These are phyloP conservation scores for Heliconius sara DNA, from an alignment of 2,888 invertebrate genomes.

Conservation along the genomic window DNA sequence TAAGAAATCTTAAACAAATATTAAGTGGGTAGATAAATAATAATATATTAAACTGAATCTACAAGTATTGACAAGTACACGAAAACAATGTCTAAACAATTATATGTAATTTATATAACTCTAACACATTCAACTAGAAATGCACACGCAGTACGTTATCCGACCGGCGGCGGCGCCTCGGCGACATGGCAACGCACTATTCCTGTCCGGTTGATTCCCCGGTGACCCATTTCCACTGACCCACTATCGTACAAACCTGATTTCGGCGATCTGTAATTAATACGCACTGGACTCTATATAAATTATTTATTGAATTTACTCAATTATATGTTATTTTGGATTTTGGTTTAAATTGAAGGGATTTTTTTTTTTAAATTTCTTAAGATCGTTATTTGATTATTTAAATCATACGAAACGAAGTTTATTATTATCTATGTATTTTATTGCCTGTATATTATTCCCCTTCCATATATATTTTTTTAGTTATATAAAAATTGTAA, in stretches of 20 bases:
- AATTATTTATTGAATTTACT: neutral
- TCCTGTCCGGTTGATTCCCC: constrained; percentile 42
- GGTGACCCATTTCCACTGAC: constrained; percentile 46
- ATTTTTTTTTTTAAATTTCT: too few relatives aligned
- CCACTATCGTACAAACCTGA: constrained; percentile 41
- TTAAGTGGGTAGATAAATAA: too few relatives aligned
- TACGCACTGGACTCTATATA: constrained; percentile 12
- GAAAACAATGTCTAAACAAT: too few relatives aligned
- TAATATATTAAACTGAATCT: too few relatives aligned
- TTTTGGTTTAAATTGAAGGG: too few relatives aligned
- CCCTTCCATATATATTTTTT: neutral
- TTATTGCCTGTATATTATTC: neutral
- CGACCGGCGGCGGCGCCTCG: constrained; percentile 33
- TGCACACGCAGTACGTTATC: constrained; percentile 18
- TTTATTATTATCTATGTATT: neutral
- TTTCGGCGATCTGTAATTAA: constrained; percentile 29
- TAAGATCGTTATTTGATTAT: neutral
- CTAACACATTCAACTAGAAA: neutral
- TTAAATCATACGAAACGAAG: neutral
- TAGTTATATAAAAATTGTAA: constrained; percentile 13
- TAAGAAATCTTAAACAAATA: too few relatives aligned
- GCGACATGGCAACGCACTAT: constrained; percentile 45
- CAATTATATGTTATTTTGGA: neutral
- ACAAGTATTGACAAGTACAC: too few relatives aligned
- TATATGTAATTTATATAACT: too few relatives aligned